A percentile compares a stretch with the other conserved stretches of the same genome.
phyloP scores from a whole-genome alignment of 2,888 invertebrate genomes.

The Saturnia pavonia region DNA sequence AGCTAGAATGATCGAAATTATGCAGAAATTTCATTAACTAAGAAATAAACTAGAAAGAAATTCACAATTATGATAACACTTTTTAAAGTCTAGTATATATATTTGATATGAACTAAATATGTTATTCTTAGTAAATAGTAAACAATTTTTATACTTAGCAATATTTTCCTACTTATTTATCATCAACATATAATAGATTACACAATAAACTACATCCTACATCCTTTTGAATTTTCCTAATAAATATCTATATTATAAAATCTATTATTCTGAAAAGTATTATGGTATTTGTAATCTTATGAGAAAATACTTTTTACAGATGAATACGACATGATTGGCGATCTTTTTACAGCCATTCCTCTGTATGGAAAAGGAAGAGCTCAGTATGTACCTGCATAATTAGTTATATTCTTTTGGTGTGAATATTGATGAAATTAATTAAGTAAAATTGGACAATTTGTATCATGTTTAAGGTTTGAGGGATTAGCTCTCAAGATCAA shows the following conservation, averaged over 20 bases:
- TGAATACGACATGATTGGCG: slow-evolving; percentile 45
- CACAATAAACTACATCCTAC: no score
- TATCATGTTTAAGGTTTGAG: background rate
- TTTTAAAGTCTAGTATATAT: no score
- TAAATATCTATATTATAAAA: background rate
- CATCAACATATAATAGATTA: no score
- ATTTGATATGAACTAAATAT: no score
- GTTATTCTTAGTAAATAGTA: no score
- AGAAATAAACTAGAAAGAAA: no score
- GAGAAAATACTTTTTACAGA: slow-evolving; percentile 40
- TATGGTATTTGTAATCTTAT: background rate
- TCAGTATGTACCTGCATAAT: slow-evolving; percentile 43
- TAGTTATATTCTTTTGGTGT: slow-evolving; percentile 24
- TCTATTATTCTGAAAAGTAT: background rate
- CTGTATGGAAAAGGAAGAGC: slow-evolving; percentile 45
- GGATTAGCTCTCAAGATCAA: background rate
- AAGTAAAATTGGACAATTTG: background rate
- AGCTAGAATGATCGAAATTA: no score
- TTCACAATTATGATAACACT: no score
- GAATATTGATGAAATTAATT: background rate
- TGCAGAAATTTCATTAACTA: no score
- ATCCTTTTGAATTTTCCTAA: no score
- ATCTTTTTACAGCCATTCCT: slow-evolving; percentile 20
- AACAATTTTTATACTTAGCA: no score
- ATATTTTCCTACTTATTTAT: no score